phyloP scores from a whole-genome alignment of 2,888 invertebrate species.

The Monopis laevigella region DNA sequence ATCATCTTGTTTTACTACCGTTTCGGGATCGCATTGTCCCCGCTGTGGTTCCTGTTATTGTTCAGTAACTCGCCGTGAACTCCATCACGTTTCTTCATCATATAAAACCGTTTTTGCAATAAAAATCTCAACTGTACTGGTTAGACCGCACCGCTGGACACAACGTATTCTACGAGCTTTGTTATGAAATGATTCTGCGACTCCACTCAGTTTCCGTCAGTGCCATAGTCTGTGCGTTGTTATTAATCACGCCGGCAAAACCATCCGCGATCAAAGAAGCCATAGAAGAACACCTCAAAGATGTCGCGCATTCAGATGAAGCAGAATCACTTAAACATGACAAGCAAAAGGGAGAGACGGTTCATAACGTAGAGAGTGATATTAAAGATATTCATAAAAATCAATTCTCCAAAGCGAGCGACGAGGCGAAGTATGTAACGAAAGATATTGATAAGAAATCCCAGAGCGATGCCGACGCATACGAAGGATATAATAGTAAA shows the following conservation, averaged over 20 bases:
- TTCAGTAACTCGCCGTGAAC: slow-evolving; percentile 55
- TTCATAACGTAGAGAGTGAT: slow-evolving; percentile 50
- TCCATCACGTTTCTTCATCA: slow-evolving; percentile 42
- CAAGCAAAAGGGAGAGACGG: slow-evolving; percentile 53
- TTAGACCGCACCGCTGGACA: slow-evolving; percentile 24
- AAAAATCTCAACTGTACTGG: slow-evolving; percentile 36
- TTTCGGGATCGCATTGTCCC: slow-evolving; percentile 43
- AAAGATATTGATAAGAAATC: slow-evolving; percentile 56
- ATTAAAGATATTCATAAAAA: slow-evolving; percentile 51
- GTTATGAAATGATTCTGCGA: slow-evolving; percentile 44
- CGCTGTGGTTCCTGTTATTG: slow-evolving; percentile 63
- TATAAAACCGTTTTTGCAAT: slow-evolving; percentile 53
- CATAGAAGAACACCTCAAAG: slow-evolving; percentile 56
- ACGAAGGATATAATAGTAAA: slow-evolving; percentile 48
- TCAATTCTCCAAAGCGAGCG: slow-evolving; percentile 51
- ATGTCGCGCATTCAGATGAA: slow-evolving; percentile 47
- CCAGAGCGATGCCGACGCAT: slow-evolving; percentile 48
- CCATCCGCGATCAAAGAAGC: slow-evolving; percentile 52
- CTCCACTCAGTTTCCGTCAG: slow-evolving; percentile 28
- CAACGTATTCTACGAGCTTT: slow-evolving; percentile 19
- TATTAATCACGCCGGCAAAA: slow-evolving; percentile 32
- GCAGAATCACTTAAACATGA: slow-evolving; percentile 49
- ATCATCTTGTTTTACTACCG: slow-evolving; percentile 24
- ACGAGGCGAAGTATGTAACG: slow-evolving; percentile 55
- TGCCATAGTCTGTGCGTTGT: slow-evolving; percentile 31